Evolutionary conservation across 2,113 vertebrate species (phyloP).

Genomic region (Gymnorhina tibicen): DNA sequence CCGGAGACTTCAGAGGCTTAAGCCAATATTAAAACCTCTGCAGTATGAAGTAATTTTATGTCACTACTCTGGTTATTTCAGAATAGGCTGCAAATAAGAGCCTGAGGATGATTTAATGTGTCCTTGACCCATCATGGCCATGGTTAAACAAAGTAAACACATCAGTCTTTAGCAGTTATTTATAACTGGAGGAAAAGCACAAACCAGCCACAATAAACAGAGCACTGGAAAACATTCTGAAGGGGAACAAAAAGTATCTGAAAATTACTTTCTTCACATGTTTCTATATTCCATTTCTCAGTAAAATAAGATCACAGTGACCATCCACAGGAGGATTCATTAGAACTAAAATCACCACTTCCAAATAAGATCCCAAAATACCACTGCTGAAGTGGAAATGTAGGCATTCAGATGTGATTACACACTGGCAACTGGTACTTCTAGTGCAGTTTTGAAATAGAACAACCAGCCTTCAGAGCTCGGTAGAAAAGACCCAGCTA

Average conservation of each 20-base stretch:
- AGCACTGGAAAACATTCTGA: not conserved
- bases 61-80: constrained; percentile 14
- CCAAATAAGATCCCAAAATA: not conserved
- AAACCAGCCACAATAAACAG: not conserved
- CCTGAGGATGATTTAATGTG: constrained; percentile 56
- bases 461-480: not conserved
- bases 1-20: constrained; percentile 24
- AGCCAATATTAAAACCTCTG: constrained; percentile 32
- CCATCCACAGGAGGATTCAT: not conserved
- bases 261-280: not conserved
- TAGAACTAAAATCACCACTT: not conserved
- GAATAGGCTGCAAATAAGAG: constrained; percentile 44
- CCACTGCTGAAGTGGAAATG: not conserved
- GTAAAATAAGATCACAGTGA: not conserved
- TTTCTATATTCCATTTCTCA: not conserved
- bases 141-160: constrained; percentile 60
- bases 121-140: constrained; percentile 34
- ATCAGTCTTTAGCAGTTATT: constrained; percentile 49
- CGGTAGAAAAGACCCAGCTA: not conserved
- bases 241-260: not conserved
- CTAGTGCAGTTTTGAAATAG: not conserved
- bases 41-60: constrained; percentile 47
- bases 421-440: not conserved
- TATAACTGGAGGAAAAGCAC: constrained; percentile 25
- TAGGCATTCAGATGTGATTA: not conserved